Conservation (phyloP, 1,140 invertebrate genomes). For the Meloidogyne exigua region DNA sequence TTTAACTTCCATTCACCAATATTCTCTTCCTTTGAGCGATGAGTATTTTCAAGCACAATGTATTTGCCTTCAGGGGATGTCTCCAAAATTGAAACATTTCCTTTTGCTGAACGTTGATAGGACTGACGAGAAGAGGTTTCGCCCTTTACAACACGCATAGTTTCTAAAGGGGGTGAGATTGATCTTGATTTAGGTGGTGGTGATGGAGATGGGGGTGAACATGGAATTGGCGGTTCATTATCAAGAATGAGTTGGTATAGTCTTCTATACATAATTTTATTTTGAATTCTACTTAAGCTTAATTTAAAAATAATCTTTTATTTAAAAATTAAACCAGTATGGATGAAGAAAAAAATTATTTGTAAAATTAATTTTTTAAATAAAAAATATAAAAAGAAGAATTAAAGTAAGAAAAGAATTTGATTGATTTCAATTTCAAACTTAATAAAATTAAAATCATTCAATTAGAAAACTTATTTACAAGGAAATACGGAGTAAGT, state of each 20-base stretch:
- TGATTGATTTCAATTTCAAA: neutral
- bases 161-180: conserved; percentile 45
- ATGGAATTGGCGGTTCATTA: neutral
- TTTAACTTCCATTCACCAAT: conserved; percentile 63
- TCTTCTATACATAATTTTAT: neutral
- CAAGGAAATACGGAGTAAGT: neutral
- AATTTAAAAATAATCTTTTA: neutral
- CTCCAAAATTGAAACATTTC: conserved; percentile 64
- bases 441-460: neutral
- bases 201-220: neutral
- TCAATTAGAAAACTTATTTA: neutral
- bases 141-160: conserved; percentile 65
- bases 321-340: too few species aligned
- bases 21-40: conserved; percentile 59
- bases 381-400: neutral
- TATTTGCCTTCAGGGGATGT: conserved; percentile 63
- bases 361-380: neutral
- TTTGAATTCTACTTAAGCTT: neutral
- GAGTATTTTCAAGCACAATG: conserved; percentile 60
- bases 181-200: neutral
- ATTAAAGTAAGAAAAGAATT: neutral
- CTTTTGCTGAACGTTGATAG: conserved; percentile 67
- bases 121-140: conserved; percentile 68
- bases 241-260: neutral
- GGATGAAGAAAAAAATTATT: too few species aligned